Evolutionary conservation across 2,888 invertebrate genomes (phyloP), one percentile per base, ranked within the genome.

Genomic region (Lasioglossum oenotherae): DNA sequence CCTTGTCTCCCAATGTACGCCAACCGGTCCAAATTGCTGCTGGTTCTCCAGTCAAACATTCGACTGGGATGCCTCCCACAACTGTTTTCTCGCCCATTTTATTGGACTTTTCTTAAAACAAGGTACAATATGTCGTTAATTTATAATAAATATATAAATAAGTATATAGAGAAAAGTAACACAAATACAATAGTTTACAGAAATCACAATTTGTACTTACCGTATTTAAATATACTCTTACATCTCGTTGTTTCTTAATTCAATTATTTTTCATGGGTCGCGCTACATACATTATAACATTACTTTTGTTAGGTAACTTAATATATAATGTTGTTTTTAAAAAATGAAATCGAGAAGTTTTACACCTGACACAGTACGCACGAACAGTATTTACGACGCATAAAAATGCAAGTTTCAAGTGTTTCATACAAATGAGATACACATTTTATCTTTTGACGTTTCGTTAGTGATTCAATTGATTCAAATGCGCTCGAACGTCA

Each of bases 1-100:
- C 97, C 92, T 96, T 95, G 53, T 96, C 96, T 67, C 96, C 96
- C 89, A 97, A 96, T 80, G 95, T 96, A 86, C 96, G 96, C 97
- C 97, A 97, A 89, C 96, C 97, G 78, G 96, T 95, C 97, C 97
- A 97, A 89, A 97, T 96, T 76, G 96, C 96, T 90, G 96, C 96
- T 88, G 96, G 95, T 94, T 96, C 96, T 93, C 96, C 96, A 82
- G 95, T 96, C 85, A 96, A 92, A 89, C 96, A 95, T 95, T 97
- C 97, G 96, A 97, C 96, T 93, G 96, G 93, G 75, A 95, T 85
- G 41, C 93, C 93, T 73, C 92, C 93, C 27, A 94, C 89, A 16
- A 82, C 87, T 82, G 81, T 85, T 83, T 60, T 91, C 8, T 91
- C 92, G 75, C 90, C n/a, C 91, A 91, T 91, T 84, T 80, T 90